Evolutionary conservation across 2,113 vertebrate genomes (phyloP), one percentile per base, ranked within the genome.

Genomic region (Pelvicachromis taeniatus): DNA sequence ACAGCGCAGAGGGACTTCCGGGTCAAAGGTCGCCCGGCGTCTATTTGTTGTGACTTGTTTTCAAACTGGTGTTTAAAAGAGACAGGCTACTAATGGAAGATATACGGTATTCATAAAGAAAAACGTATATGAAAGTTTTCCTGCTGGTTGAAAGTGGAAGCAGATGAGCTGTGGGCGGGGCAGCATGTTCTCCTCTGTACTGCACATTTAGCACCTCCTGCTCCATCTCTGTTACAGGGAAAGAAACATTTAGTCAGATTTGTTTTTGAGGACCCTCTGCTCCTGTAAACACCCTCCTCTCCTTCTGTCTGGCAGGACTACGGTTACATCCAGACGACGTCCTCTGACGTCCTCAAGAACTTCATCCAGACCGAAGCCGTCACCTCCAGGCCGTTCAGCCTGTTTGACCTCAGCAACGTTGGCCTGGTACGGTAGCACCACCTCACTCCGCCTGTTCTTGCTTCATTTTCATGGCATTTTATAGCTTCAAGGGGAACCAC

Each of bases 371-470:
- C 95, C 0, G 97, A 98, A 52, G 97, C 97, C 0, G 96, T 96
- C 13, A 94, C 95, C 83, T 96, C 96, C 85, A 96, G 96, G 73
- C 97, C 96, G 1, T 97, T 97, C 93, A 98, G 96, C 86, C 95
- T 98, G 21, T 97, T 99, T 29, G 97, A 98, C 91, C 96, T 98
- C 91, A 97, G 97, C 85, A 97, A 97, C 2, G 95, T 98, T 0
- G 97, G 97, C 7, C 85, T 98, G 97, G 98, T 98, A 89, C 9
- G 3, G 38, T 58, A 50, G 0, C 68, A 50, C 21, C 14, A 17
- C 23, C 42, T 12, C 16, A 0, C 68, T 0, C 2, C 12, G 6
- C 19, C n/a, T 5, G 21, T 21, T 53, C 11, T 12, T 1, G 38
- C 38, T 70, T 70, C 45, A 14, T 29, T 48, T 70, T 48, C 40